A percentile compares a stretch with the other conserved stretches of the same genome.
Evolutionary conservation across 1,140 invertebrate species (phyloP).

Genomic region (Bombus superbus): DNA sequence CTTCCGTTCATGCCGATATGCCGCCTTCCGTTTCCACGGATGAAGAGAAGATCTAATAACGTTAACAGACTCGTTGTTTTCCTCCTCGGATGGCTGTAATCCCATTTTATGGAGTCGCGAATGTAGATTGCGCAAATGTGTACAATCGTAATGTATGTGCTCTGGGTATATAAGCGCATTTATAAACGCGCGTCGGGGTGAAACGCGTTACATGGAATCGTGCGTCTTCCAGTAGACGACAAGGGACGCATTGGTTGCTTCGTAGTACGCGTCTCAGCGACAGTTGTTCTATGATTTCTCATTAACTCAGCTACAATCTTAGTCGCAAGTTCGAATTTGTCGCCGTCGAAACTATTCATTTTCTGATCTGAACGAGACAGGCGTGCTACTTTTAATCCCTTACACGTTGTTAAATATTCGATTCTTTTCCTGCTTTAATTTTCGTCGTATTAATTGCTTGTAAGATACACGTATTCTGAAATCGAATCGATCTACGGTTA

Average conservation of each 20-base stretch:
- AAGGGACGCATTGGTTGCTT: constrained; percentile 5
- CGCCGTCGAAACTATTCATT: not conserved
- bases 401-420: no score
- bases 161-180: not conserved
- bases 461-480: no score
- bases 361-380: no score
- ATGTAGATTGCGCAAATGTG: constrained; percentile 50
- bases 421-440: no score
- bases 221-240: constrained; percentile 1
- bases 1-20: constrained; percentile 36
- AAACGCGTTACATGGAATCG: not conserved
- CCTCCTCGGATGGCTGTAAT: constrained; percentile 60
- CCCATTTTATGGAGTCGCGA: constrained; percentile 61
- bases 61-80: constrained; percentile 71
- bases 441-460: no score
- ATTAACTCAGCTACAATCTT: constrained; percentile 7
- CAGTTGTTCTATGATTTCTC: constrained; percentile 29
- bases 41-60: constrained; percentile 76
- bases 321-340: not conserved
- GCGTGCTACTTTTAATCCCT: no score
- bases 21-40: constrained; percentile 61
- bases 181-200: not conserved
- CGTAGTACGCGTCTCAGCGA: not conserved
- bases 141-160: constrained; percentile 17
- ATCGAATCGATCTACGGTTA: not conserved